Base-by-base conservation (phyloP, 1,140 invertebrate genomes). In the Adoxophyes honmai region DNA sequence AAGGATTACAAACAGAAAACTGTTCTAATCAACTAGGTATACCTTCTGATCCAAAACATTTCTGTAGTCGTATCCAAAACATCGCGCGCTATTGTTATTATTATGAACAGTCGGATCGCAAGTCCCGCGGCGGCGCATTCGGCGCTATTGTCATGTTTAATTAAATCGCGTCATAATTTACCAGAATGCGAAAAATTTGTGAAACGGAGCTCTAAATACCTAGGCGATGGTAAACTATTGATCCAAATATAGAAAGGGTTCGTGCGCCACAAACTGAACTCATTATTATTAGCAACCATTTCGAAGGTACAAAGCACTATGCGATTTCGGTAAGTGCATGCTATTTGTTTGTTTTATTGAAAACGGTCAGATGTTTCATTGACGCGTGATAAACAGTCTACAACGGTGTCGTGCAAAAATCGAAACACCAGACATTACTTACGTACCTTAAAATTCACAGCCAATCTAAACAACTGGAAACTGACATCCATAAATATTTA, bases 401-500 rank as follows among this genome's bases (percentile, higher is more conserved):
- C 75, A 78, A 78, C 61, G 71, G 59, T 67, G 63, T 78, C 73
- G 70, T 83, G 73, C 80, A 78, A 81, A 81, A 69, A 74, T 74
- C 66, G 64, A 70, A 79, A 81, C 72, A 75, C 57, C 64, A 73
- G 65, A 70, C 68, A 73, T 82, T 74, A 84, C 69, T 81, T 86
- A 85, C 85, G 81, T 85, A 88, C 85, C 85, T 86, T 83, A 76
- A 88, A 88, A 85, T 86, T 88, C 75, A 88, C 85, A 83, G 85
- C 85, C 85, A 85, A 88, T 88, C 82, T 86, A 88, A 88, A 88
- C 78, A 88, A 88, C 82, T 86, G 78, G 85, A 86, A 86, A 86
- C 82, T 86, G 82, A 86, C 85, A 88, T 86, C 85, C 85, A 85
- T 86, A 88, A 86, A 86, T 88, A 85, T 88, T 88, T 88, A 88